These are phyloP conservation scores for Thelaira solivaga DNA, from an alignment of 2,888 invertebrate genomes.

Conservation along the genomic window DNA sequence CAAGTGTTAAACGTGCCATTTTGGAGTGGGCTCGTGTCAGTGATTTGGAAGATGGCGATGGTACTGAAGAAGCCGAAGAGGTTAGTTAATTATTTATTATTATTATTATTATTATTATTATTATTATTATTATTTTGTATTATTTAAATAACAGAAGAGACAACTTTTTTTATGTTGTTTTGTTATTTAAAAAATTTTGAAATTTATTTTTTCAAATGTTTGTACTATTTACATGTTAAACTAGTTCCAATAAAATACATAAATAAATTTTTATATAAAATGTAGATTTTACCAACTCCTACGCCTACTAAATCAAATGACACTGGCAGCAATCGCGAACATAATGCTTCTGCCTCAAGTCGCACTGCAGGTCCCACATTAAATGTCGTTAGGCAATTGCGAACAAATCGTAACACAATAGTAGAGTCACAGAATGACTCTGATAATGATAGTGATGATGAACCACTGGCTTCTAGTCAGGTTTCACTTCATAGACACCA, in stretches of 20 bases:
- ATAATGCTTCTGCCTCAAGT: slow-evolving; percentile 69
- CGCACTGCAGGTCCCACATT: slow-evolving; percentile 60
- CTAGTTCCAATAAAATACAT: not conserved
- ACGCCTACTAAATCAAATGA: slow-evolving; percentile 71
- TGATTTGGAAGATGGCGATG: slow-evolving; percentile 72
- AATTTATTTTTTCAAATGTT: no score
- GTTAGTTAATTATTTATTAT: slow-evolving; percentile 56
- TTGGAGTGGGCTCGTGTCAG: slow-evolving; percentile 75
- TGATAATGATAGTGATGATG: slow-evolving; percentile 73
- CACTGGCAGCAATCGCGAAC: slow-evolving; percentile 53
- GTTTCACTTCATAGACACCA: slow-evolving; percentile 57
- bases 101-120: not conserved
- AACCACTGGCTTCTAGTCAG: slow-evolving; percentile 73
- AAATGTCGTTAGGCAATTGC: slow-evolving; percentile 69
- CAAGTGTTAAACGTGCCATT: slow-evolving; percentile 73
- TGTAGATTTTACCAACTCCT: slow-evolving; percentile 71
- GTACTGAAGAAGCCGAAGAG: slow-evolving; percentile 70
- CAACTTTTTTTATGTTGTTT: no score
- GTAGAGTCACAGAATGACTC: slow-evolving; percentile 69
- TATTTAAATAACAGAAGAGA: no score
- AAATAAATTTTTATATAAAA: not conserved
- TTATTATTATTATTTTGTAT: no score
- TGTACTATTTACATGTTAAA: no score
- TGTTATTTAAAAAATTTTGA: no score
- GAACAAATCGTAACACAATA: slow-evolving; percentile 75